Percentiles rank a stretch among this genome's conserved stretches.
Evolutionary conservation across 2,113 vertebrate species (phyloP).

Genomic region (Rhegmatorhina hoffmannsi): DNA sequence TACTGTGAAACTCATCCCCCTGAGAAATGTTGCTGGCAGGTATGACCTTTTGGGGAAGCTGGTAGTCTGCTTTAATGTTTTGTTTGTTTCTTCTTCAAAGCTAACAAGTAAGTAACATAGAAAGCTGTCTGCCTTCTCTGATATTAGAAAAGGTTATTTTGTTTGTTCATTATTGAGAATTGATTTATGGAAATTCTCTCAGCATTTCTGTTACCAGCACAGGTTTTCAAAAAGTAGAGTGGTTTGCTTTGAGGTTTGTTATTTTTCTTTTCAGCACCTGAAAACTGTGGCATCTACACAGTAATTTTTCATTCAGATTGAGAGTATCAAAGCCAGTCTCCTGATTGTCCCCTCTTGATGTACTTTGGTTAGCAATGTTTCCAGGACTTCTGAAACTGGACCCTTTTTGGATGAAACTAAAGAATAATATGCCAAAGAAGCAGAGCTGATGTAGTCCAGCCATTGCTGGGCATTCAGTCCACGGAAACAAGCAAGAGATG

Average conservation of each 20-base stretch:
- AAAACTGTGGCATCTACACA: background rate
- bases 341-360: background rate
- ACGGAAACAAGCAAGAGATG: background rate
- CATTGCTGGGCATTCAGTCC: background rate
- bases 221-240: background rate
- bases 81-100: slow-evolving; percentile 42
- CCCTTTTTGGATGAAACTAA: background rate
- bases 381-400: background rate
- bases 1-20: background rate
- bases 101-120: background rate
- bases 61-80: background rate
- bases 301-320: background rate
- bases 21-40: background rate
- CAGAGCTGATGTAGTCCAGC: background rate
- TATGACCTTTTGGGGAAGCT: slow-evolving; percentile 29
- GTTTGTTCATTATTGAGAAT: background rate
- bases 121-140: background rate
- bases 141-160: background rate
- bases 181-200: background rate
- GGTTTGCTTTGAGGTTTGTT: background rate
- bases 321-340: background rate
- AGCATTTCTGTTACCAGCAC: background rate
- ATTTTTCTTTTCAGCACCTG: background rate
- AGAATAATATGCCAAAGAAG: fast-evolving
- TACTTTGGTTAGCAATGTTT: background rate